Percentiles rank a stretch among this genome's conserved stretches.
phyloP scores from a whole-genome alignment of 2,888 invertebrate genomes.

The Sipha maydis region DNA sequence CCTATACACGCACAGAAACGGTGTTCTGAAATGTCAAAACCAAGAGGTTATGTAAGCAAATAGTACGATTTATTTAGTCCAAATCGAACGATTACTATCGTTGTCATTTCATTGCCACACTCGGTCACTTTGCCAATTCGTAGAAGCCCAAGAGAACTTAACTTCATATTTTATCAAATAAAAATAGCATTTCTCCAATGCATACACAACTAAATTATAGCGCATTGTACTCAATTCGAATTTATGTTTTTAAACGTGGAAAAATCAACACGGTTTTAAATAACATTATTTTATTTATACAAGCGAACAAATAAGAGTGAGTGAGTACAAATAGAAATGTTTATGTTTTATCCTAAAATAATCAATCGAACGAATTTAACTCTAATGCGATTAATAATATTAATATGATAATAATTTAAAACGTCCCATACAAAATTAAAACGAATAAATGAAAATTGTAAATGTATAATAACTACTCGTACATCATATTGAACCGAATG shows the following conservation, averaged over 20 bases:
- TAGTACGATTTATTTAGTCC: not conserved
- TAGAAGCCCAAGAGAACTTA: not conserved
- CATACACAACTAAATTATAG: too few species aligned
- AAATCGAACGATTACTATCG: not conserved
- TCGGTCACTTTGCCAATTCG: conserved; percentile 32
- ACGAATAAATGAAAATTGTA: too few species aligned
- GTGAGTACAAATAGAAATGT: not conserved
- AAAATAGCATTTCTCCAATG: conserved; percentile 15
- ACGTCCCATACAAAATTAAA: too few species aligned
- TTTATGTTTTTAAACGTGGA: not conserved
- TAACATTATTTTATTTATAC: not conserved
- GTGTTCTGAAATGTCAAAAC: not conserved
- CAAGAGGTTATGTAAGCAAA: not conserved
- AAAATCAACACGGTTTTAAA: not conserved
- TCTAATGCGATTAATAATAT: too few species aligned
- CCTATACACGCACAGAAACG: not conserved
- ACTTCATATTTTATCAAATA: conserved; percentile 4
- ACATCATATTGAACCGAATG: too few species aligned
- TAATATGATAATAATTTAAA: too few species aligned
- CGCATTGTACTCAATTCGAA: not conserved
- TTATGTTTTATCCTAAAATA: too few species aligned
- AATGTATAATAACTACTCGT: too few species aligned
- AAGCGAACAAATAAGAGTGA: not conserved
- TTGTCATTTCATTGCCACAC: conserved; percentile 39
- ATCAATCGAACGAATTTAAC: too few species aligned